Evolutionary conservation across 2,113 vertebrate genomes (phyloP).

Genomic region (Coregonus clupeaformis): DNA sequence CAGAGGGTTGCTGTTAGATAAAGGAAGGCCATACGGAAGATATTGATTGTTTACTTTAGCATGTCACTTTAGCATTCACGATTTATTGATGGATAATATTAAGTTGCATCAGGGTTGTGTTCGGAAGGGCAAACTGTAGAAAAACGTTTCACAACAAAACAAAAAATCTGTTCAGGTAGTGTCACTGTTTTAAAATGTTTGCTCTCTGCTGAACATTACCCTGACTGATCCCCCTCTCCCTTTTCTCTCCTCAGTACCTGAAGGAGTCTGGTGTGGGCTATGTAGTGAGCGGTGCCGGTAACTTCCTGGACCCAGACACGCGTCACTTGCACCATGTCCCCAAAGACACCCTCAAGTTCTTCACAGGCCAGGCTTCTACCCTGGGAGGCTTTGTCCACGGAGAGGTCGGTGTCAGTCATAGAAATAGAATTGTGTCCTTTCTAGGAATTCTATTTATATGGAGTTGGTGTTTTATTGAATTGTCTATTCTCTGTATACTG

Average conservation of each 20-base stretch:
- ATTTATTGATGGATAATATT: too few species aligned
- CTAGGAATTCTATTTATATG: too few species aligned
- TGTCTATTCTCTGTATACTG: too few species aligned
- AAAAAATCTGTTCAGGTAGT: too few species aligned
- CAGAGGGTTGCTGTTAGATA: background rate
- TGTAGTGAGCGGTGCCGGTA: conserved; percentile 87
- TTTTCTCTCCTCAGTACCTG: conserved; percentile 73
- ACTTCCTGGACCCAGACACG: conserved; percentile 84
- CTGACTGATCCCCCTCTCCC: background rate
- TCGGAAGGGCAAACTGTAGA: background rate
- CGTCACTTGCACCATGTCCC: conserved; percentile 78
- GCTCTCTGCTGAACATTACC: background rate
- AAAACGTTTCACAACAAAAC: background rate
- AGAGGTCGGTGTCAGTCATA: conserved; percentile 58
- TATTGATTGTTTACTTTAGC: too few species aligned
- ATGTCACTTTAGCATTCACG: too few species aligned
- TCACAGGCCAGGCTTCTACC: conserved; percentile 74
- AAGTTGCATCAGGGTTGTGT: too few species aligned
- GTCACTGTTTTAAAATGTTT: too few species aligned
- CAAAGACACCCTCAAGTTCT: conserved; percentile 81
- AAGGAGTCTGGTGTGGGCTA: conserved; percentile 80
- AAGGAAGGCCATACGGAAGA: background rate
- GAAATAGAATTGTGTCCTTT: too few species aligned
- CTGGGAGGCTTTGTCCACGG: conserved; percentile 83
- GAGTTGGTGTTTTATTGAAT: too few species aligned